Evolutionary conservation across 2,888 invertebrate species (phyloP).

Genomic region (Protonemura montana): DNA sequence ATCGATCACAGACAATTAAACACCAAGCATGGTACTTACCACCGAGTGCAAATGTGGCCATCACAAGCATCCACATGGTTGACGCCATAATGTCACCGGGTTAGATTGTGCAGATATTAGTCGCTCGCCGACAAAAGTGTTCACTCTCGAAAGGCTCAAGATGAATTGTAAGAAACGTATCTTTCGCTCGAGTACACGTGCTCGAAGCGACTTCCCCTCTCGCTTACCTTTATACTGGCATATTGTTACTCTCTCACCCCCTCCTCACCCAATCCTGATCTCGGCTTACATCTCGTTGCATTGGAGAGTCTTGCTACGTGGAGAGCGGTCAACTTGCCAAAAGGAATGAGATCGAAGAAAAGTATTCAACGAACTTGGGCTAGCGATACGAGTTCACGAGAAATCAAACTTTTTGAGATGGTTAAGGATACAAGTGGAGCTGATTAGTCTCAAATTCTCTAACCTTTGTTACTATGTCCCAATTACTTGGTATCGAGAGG

Average conservation of each 20-base stretch:
- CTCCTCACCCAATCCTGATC: background rate
- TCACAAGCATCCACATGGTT: conserved; percentile 25
- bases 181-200: background rate
- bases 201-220: background rate
- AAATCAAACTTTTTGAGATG: too few species aligned
- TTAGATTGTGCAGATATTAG: background rate
- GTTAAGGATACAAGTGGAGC: too few species aligned
- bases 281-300: too few species aligned
- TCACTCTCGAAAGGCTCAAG: background rate
- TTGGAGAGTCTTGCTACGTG: too few species aligned
- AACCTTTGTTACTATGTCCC: too few species aligned
- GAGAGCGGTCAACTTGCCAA: too few species aligned
- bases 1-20: background rate
- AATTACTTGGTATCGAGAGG: too few species aligned
- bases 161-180: background rate
- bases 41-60: conserved; percentile 1
- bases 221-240: background rate
- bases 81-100: conserved; percentile 13
- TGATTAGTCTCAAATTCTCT: too few species aligned
- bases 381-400: too few species aligned
- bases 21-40: background rate
- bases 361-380: too few species aligned
- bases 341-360: too few species aligned
- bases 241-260: background rate
- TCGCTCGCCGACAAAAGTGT: background rate